A percentile compares a stretch with the other conserved stretches of the same genome.
Conservation (phyloP, 2,888 invertebrate genomes). For the Autographa pulchrina region DNA sequence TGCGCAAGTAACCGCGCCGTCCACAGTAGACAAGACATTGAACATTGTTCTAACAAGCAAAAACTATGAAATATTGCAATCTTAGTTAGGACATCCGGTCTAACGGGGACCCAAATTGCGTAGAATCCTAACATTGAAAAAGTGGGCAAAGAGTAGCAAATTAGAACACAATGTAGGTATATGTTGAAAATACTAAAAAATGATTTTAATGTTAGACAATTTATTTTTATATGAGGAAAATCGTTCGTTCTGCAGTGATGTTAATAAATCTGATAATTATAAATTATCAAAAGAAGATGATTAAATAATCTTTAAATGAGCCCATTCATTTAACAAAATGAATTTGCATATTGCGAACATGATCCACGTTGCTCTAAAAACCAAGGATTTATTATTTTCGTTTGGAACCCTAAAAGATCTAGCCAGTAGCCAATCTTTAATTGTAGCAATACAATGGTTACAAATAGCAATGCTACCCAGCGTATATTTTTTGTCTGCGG, state of each 20-base stretch:
- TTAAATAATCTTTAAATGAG: too few species aligned
- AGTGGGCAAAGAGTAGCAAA: neutral
- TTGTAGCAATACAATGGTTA: neutral
- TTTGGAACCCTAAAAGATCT: constrained; percentile 2
- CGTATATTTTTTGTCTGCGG: constrained; percentile 7
- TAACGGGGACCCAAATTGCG: constrained; percentile 18
- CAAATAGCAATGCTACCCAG: constrained; percentile 14
- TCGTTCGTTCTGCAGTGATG: too few species aligned
- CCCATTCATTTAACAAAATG: too few species aligned
- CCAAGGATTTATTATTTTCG: neutral
- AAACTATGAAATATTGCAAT: constrained; percentile 35
- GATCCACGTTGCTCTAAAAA: neutral
- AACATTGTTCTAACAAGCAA: constrained; percentile 11
- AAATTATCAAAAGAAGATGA: too few species aligned
- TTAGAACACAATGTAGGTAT: too few species aligned
- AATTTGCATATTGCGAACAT: too few species aligned
- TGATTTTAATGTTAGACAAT: too few species aligned
- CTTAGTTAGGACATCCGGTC: constrained; percentile 37
- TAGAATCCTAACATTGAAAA: constrained; percentile 17
- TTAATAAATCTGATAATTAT: too few species aligned
- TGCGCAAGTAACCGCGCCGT: neutral
- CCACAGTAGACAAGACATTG: constrained; percentile 8
- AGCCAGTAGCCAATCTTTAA: constrained; percentile 38
- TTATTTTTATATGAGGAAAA: too few species aligned
- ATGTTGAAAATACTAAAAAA: too few species aligned